Evolutionary conservation across 2,888 invertebrate species (phyloP).

Genomic region (Diloba caeruleocephala): DNA sequence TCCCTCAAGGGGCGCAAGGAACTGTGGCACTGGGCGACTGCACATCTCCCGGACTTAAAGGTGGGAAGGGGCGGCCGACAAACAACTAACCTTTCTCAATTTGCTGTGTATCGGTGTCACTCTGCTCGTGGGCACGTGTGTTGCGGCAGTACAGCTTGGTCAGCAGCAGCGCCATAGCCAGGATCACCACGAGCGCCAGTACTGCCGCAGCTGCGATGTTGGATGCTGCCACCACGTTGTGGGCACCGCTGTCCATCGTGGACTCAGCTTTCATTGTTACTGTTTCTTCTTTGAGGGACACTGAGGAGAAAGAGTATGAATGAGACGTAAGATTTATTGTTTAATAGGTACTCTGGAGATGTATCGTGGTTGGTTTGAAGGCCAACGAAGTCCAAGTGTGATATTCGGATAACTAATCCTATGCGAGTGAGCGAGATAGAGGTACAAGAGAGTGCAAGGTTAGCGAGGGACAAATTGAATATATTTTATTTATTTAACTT

Average conservation of each 20-base stretch:
- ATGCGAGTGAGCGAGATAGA: too few relatives aligned
- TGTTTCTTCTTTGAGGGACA: slow-evolving; percentile 73
- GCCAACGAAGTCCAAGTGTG: too few relatives aligned
- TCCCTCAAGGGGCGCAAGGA: too few relatives aligned
- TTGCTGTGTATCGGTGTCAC: slow-evolving; percentile 61
- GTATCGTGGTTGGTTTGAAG: too few relatives aligned
- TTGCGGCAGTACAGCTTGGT: slow-evolving; percentile 68
- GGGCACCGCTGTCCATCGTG: slow-evolving; percentile 67
- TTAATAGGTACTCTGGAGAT: too few relatives aligned
- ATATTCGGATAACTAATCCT: too few relatives aligned
- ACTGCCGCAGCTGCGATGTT: slow-evolving; percentile 68
- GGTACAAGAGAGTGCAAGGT: too few relatives aligned
- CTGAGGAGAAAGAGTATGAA: slow-evolving; percentile 49
- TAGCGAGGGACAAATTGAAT: too few relatives aligned
- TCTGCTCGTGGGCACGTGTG: slow-evolving; percentile 56
- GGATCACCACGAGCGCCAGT: slow-evolving; percentile 65
- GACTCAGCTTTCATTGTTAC: slow-evolving; percentile 78
- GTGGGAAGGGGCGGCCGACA: too few relatives aligned
- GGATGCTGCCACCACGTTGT: slow-evolving; percentile 62
- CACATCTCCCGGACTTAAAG: too few relatives aligned
- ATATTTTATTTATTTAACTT: too few relatives aligned
- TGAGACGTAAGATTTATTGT: background rate
- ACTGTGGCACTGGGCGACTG: too few relatives aligned
- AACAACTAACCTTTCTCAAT: slow-evolving; percentile 71
- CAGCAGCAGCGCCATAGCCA: slow-evolving; percentile 68